phyloP scores from a whole-genome alignment of 2,113 vertebrate genomes.

The Tinamus guttatus region DNA sequence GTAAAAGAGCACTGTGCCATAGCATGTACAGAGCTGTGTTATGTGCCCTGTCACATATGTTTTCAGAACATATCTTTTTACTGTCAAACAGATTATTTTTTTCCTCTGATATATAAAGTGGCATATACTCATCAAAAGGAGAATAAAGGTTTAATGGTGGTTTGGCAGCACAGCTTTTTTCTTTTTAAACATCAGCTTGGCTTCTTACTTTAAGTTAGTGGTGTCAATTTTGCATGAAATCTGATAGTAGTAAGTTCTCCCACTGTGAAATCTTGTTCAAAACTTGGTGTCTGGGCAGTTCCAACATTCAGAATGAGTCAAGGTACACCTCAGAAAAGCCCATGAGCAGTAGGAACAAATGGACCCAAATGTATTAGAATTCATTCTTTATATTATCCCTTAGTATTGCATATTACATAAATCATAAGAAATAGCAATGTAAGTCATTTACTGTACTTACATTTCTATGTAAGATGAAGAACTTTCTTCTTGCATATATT shows the following conservation, averaged over 20 bases:
- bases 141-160: neutral
- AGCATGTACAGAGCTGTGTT: neutral
- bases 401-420: no score
- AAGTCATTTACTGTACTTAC: neutral
- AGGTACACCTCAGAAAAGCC: neutral
- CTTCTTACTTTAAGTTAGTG: neutral
- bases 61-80: neutral
- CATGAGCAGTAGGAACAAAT: accelerated
- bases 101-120: neutral
- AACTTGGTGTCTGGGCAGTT: accelerated
- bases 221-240: neutral
- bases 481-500: neutral
- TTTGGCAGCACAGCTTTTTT: neutral
- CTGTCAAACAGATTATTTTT: neutral
- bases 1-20: neutral
- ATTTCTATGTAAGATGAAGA: neutral
- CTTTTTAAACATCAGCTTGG: neutral
- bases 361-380: neutral
- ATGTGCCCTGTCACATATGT: neutral
- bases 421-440: neutral
- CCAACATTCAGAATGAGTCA: neutral
- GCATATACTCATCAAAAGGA: neutral
- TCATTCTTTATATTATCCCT: neutral
- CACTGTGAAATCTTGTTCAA: neutral
- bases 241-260: neutral